Conservation (phyloP, 2,888 invertebrate species). For the Steinernema scapterisci region DNA sequence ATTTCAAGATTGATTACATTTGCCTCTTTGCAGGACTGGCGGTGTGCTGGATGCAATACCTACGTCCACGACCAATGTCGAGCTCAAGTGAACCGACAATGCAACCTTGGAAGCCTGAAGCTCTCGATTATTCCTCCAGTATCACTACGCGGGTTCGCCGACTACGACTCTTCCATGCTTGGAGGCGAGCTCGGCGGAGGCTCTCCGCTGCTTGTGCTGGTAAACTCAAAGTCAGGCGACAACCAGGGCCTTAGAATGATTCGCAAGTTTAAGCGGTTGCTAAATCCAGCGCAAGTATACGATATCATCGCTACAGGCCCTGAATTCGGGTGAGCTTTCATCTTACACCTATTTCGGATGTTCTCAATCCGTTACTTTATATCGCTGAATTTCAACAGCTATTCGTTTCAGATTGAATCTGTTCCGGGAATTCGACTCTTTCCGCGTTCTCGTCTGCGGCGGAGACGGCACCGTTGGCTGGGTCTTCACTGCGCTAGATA, state of each 20-base stretch:
- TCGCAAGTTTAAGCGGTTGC: slow-evolving; percentile 87
- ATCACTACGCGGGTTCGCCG: slow-evolving; percentile 72
- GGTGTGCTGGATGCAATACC: slow-evolving; percentile 92
- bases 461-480: slow-evolving; percentile 97
- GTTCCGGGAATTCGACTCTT: slow-evolving; percentile 92
- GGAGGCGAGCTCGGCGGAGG: slow-evolving; percentile 47
- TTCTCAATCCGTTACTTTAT: too few relatives aligned
- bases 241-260: slow-evolving; percentile 96
- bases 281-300: slow-evolving; percentile 96
- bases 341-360: not conserved
- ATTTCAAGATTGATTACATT: not conserved
- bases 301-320: slow-evolving; percentile 85
- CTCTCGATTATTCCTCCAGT: slow-evolving; percentile 93
- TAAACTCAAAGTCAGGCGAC: slow-evolving; percentile 96
- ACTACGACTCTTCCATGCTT: slow-evolving; percentile 33
- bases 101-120: slow-evolving; percentile 84
- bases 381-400: too few relatives aligned
- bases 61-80: slow-evolving; percentile 72
- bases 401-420: slow-evolving; percentile 78
- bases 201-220: slow-evolving; percentile 86
- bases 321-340: slow-evolving; percentile 77
- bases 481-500: slow-evolving; percentile 94
- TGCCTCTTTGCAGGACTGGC: slow-evolving; percentile 81
- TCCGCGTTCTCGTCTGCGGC: slow-evolving; percentile 92
- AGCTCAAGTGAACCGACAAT: slow-evolving; percentile 78